Evolutionary conservation across 2,113 vertebrate species (phyloP), one percentile per base, ranked within the genome.

Genomic region (Cyprinus carpio): DNA sequence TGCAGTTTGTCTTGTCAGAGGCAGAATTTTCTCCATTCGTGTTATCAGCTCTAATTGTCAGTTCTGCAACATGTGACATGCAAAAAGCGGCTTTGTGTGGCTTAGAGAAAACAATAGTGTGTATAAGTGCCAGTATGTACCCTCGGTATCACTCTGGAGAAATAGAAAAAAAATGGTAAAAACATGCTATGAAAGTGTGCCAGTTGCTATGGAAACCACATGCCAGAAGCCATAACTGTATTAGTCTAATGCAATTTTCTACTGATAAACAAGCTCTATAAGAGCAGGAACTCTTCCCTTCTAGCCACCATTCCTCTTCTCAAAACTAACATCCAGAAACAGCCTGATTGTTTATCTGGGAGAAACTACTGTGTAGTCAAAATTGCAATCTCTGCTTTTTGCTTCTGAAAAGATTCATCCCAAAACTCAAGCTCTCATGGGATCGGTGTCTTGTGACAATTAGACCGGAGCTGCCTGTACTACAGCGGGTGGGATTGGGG

Each of bases 181-280:
- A 75, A 40, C n/a, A 81, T 46, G 60, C 40, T 81, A 34, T 43
- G 54, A 58, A 84, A 87, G 31, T 82, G 67, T 80, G n/a, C 77
- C 27, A 72, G 82, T 54, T 84, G 62, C 85, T 77, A 87, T 86
- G 79, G 84, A 62, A 87, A 88, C 81, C 34, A 49, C 40, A 34
- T 69, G 34, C 74, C 46, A 54, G 56, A 72, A 77, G 56, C 29
- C 81, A 34, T 86, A 87, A 89, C 85, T 46, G 69, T 75, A 87
- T 89, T 76, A 83, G 75, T 83, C 20, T 85, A 88, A 88, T 89
- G 69, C 27, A 27, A 85, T 90, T 89, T 86, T 75, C 29, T 31
- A 79, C 62, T 83, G 75, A 77, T 78, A 78, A 76, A 49, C 67
- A 81, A 82, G 79, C 86, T 77, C 23, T 23, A 54, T 74, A 25